Percentiles rank a stretch among this genome's conserved stretches.
Evolutionary conservation across 2,797 vertebrate species (phyloP).

Genomic region (Takifugu ocellatus): DNA sequence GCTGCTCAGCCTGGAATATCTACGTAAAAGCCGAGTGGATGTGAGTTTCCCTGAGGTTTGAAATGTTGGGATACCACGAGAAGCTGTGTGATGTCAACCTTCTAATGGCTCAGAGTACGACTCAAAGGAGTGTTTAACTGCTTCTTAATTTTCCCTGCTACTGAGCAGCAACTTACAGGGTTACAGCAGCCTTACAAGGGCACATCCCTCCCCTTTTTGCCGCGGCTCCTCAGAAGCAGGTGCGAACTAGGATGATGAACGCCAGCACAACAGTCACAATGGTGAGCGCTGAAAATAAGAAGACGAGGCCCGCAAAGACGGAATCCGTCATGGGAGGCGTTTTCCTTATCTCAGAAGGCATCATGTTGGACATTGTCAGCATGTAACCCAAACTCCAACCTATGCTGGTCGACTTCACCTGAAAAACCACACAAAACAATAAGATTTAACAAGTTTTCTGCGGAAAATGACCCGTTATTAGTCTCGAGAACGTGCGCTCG

Average conservation of each 20-base stretch:
- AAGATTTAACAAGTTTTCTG: not conserved
- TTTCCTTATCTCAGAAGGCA: conserved; percentile 83
- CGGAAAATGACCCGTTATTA: not conserved
- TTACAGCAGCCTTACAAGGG: conserved; percentile 9
- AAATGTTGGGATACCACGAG: not conserved
- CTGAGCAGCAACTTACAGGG: conserved; percentile 5
- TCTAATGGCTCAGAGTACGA: not conserved
- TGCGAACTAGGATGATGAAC: conserved; percentile 72
- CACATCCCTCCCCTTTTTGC: conserved; percentile 2
- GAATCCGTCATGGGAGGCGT: conserved; percentile 78
- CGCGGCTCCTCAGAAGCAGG: conserved; percentile 62
- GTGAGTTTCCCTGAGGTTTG: conserved; percentile 46
- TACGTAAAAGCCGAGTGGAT: no score
- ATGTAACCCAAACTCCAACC: conserved; percentile 96
- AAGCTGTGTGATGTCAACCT: no score
- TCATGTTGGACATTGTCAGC: conserved; percentile 92
- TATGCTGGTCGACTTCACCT: conserved; percentile 87
- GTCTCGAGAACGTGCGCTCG: not conserved
- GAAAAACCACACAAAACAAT: conserved; percentile 13
- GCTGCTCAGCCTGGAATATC: no score
- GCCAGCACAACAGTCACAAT: conserved; percentile 81
- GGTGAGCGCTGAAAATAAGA: conserved; percentile 80
- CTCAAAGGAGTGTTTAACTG: conserved; percentile 1
- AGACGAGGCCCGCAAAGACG: conserved; percentile 80
- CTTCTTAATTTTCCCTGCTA: conserved; percentile 20